Conservation (phyloP, 2,888 invertebrate species). For the Cordilura impudica region DNA sequence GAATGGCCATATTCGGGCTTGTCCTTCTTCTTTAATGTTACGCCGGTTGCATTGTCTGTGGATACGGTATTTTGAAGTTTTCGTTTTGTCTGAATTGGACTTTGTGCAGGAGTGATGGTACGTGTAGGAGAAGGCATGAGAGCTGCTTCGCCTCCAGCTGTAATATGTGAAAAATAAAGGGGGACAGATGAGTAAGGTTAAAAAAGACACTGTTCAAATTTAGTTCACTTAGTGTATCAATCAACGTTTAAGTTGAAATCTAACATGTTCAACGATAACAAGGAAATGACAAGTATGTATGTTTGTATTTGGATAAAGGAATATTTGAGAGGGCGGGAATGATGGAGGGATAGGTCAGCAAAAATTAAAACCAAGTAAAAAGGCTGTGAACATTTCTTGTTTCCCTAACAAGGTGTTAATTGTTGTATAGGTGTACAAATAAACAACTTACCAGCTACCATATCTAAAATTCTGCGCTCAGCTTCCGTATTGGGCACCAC, state of each 20-base stretch:
- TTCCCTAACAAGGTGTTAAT: neutral
- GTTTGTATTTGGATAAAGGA: constrained; percentile 10
- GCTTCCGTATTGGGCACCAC: constrained; percentile 82
- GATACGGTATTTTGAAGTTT: constrained; percentile 88
- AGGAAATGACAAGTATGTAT: constrained; percentile 1
- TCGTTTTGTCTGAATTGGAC: constrained; percentile 83
- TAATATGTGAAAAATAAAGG: constrained; percentile 59
- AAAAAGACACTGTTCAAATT: constrained; percentile 67
- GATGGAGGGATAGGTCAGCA: constrained; percentile 15
- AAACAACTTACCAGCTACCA: constrained; percentile 80
- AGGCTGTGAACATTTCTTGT: neutral
- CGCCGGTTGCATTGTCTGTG: constrained; percentile 81
- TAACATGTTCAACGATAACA: neutral
- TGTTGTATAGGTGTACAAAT: neutral
- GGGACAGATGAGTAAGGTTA: constrained; percentile 62
- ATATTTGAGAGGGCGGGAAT: constrained; percentile 58
- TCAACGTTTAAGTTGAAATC: neutral
- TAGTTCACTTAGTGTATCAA: constrained; percentile 69
- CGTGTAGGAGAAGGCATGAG: constrained; percentile 82
- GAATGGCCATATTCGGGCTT: constrained; percentile 76
- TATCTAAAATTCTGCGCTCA: constrained; percentile 86
- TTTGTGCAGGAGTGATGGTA: constrained; percentile 79
- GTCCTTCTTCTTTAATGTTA: constrained; percentile 84
- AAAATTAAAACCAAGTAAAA: neutral
- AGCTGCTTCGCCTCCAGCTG: constrained; percentile 79